Evolutionary conservation across 2,888 invertebrate species (phyloP).

Genomic region (Resseliella maxima): DNA sequence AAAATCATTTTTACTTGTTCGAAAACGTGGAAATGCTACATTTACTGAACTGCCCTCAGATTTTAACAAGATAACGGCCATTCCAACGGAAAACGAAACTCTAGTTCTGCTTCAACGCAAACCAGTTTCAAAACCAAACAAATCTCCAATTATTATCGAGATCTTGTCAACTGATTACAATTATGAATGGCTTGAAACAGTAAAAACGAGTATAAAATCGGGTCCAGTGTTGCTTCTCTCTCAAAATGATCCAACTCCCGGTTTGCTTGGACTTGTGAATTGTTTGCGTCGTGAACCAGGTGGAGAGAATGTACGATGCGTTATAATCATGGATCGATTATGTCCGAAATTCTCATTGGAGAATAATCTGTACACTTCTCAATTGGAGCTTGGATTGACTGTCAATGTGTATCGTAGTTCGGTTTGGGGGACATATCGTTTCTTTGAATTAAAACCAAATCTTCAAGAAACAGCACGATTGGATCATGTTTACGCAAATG

Average conservation of each 20-base stretch:
- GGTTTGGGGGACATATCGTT: conserved; percentile 86
- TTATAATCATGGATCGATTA: conserved; percentile 43
- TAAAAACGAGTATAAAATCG: conserved; percentile 51
- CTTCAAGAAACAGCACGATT: conserved; percentile 66
- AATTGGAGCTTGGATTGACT: conserved; percentile 79
- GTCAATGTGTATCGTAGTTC: conserved; percentile 78
- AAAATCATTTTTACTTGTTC: conserved; percentile 31
- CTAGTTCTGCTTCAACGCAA: conserved; percentile 35
- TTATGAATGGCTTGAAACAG: conserved; percentile 56
- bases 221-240: conserved; percentile 61
- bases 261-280: conserved; percentile 83
- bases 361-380: conserved; percentile 74
- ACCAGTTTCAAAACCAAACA: conserved; percentile 58
- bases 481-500: conserved; percentile 82
- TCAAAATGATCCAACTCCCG: conserved; percentile 74
- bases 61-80: conserved; percentile 1
- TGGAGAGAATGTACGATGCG: conserved; percentile 71
- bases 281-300: conserved; percentile 81
- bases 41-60: not conserved
- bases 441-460: conserved; percentile 74
- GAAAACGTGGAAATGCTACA: not conserved
- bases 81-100: conserved; percentile 54
- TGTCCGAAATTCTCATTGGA: conserved; percentile 51
- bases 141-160: conserved; percentile 59
- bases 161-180: conserved; percentile 25